Base-by-base conservation (phyloP, 2,797 vertebrate genomes). In the Falco novaeseelandiae region DNA sequence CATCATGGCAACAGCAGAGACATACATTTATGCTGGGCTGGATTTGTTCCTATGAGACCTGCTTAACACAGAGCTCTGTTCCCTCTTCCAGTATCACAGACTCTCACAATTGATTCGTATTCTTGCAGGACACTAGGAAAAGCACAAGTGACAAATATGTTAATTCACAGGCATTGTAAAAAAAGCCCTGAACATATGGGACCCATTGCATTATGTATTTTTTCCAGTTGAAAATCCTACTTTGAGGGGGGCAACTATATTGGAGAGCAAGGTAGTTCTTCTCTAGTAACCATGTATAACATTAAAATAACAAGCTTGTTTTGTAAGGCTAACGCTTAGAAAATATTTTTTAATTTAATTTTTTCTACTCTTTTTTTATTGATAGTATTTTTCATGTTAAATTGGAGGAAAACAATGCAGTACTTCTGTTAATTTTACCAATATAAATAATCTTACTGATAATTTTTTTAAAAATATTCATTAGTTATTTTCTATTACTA, bases 101-200 rank as follows among this genome's bases (percentile, higher is more conserved):
- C 42, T 71, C 73, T 26, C 8, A 34, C 22, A 46, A 8, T 15
- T 52, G 36, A 46, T 83, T 70, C 3, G 0, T 40, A 44, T 82
- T 78, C 51, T 48, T 54, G 9, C 14, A 49, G 71, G 32, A 69
- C 51, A 65, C 12, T 15, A 12, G 25, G 38, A 87, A 46, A 95
- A 65, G 13, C 11, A 25, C 10, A 73, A 49, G 18, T 54, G 40
- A 14, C n/a, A 83, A 80, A 65, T 57, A 36, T 7, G 2, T n/a
- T 82, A 10, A 72, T 72, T 22, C 1, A 0, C 20, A 34, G 22
- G 13, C 18, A 32, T 20, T 49, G 36, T 70, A 46, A 36, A 81
- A 76, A 76, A 22, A 32, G 4, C 2, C 4, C 8, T 9, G n/a
- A 25, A 61, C 2, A 7, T 18, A n/a, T 10, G 16, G 3, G 11